Conservation (phyloP, 2,888 invertebrate genomes). For the Euspilapteryx auroguttella region DNA sequence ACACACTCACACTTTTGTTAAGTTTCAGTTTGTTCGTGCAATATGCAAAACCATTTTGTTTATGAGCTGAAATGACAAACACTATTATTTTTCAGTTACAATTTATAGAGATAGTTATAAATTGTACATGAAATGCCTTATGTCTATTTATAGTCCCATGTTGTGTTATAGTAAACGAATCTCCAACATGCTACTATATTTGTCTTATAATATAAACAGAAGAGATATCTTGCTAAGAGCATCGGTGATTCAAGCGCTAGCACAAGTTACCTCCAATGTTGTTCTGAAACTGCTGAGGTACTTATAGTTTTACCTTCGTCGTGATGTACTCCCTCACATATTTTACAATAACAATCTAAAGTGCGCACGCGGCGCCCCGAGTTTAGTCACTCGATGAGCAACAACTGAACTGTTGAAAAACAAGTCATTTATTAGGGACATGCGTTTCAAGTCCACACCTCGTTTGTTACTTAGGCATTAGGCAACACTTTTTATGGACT, state of each 20-base stretch:
- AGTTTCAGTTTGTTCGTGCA: conserved; percentile 1
- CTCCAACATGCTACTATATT: conserved; percentile 7
- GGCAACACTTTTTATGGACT: not conserved
- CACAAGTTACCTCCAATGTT: conserved; percentile 32
- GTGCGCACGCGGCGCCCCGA: conserved; percentile 59
- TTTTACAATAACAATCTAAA: conserved; percentile 59
- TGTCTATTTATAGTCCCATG: conserved; percentile 19
- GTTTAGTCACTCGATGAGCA: conserved; percentile 58
- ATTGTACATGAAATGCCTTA: conserved; percentile 37
- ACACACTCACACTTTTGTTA: not conserved
- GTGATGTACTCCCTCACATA: conserved; percentile 52
- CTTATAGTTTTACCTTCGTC: conserved; percentile 50
- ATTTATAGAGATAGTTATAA: conserved; percentile 24
- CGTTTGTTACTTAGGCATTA: conserved; percentile 33
- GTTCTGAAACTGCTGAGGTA: conserved; percentile 42
- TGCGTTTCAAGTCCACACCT: conserved; percentile 51
- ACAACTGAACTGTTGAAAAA: conserved; percentile 61
- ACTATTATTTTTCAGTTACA: conserved; percentile 23
- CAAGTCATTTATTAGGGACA: conserved; percentile 61
- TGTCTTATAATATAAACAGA: conserved; percentile 19
- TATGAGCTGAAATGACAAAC: conserved; percentile 15
- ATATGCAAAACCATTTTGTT: conserved; percentile 31
- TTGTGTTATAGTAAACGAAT: conserved; percentile 13
- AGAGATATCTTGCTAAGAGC: conserved; percentile 27
- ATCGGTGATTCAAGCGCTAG: no score